Base-by-base conservation (phyloP, 2,797 vertebrate species). In the Scolopax rusticola region DNA sequence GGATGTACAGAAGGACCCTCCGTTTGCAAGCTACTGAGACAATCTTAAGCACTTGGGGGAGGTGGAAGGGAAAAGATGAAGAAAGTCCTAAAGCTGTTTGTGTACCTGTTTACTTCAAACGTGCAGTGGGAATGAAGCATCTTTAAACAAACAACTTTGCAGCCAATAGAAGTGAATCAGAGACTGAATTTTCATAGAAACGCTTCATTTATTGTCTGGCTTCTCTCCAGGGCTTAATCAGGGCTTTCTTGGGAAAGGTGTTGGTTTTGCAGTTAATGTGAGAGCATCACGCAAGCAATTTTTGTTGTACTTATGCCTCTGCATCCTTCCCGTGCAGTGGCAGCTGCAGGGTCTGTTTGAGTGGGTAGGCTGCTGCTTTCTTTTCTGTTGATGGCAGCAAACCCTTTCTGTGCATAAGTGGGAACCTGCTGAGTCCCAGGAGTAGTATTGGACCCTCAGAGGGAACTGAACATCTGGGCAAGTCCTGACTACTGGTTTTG, bases 211-310 rank as follows among this genome's bases (percentile, higher is more conserved):
- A 36, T 54, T 68, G 7, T 41, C 56, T 94, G 83, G 45, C 45
- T 82, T 60, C 10, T 88, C 41, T 95, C 57, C 91, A 95, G 41
- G 27, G 60, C 33, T 96, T 91, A 67, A 91, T 75, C 28, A 50
- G 64, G 60, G 45, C 73, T 95, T 89, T 76, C 75, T 53, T 87
- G 75, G 25, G 56, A 74, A 88, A 63, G 70, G 36, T 4, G 36
- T 4, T 91, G 38, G 21, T 12, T 74, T 85, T 90, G 69, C 63
- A 91, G 73, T 56, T 75, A 43, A 45, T 61, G 54, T 24, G 71
- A 83, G 50, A 45, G 21, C 50, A 8, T 75, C 56, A 56, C 51
- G 40, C 43, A 71, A 70, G 30, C n/a, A 69, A 9, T 48, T 78
- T 81, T 33, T 68, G 53, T 41, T 88, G 89, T 54, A 33, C n/a